Percentiles rank a stretch among this genome's conserved stretches.
These are phyloP conservation scores for Micropoecilia bifurca DNA, from an alignment of 2,797 vertebrate species.

Conservation along the genomic window DNA sequence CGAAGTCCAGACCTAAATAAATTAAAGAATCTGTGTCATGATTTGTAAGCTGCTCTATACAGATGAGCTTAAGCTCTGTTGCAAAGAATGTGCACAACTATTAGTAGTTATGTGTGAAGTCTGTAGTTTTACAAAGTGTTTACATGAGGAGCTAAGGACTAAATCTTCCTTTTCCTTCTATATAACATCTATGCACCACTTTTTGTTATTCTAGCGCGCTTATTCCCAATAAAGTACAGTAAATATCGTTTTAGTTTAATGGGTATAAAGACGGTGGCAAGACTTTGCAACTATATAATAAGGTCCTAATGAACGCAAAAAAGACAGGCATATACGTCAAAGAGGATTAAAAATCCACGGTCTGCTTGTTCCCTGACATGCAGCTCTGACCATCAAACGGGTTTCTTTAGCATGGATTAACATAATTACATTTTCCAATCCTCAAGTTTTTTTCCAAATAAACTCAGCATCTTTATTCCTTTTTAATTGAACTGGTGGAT, in stretches of 20 bases:
- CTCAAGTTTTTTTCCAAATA: conserved; percentile 73
- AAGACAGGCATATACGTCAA: conserved; percentile 46
- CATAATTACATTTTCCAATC: conserved; percentile 81
- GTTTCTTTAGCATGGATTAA: conserved; percentile 73
- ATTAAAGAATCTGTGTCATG: neutral
- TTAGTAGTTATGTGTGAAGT: neutral
- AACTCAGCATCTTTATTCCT: conserved; percentile 72
- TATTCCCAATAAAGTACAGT: neutral
- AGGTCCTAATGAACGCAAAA: conserved; percentile 14
- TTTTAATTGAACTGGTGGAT: conserved; percentile 80
- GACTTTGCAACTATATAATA: conserved; percentile 4
- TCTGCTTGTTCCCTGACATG: conserved; percentile 50
- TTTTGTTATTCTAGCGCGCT: neutral
- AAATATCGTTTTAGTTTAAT: neutral
- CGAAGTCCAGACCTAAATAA: neutral
- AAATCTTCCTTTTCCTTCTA: neutral
- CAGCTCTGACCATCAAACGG: conserved; percentile 74
- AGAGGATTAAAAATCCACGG: conserved; percentile 43
- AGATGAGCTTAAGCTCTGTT: neutral
- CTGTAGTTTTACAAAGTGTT: neutral
- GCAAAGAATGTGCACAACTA: neutral
- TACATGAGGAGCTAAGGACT: neutral
- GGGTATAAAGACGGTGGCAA: neutral
- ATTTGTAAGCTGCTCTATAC: neutral
- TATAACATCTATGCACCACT: neutral